Evolutionary conservation across 2,797 vertebrate species (phyloP), one percentile per base, ranked within the genome.

Genomic region (Karalla daura): DNA sequence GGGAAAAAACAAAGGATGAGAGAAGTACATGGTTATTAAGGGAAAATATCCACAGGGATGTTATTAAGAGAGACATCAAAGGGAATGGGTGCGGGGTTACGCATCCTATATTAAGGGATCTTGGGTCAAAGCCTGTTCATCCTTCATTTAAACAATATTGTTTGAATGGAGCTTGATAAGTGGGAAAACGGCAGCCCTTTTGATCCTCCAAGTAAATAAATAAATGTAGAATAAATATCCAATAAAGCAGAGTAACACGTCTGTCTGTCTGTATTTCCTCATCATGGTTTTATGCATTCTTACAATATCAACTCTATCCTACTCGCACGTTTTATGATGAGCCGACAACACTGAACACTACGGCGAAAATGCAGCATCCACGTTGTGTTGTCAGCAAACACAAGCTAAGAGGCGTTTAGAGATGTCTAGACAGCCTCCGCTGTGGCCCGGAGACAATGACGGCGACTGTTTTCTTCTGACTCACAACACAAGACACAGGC

Each of bases 361-460:
- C 43, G 35, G 9, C 66, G 25, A 66, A 63, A 69, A 60, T 33
- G 17, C 18, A 59, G 51, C 23, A 21, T 45, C 25, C 10, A 20
- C 10, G 20, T 50, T 32, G 30, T 49, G 45, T 36, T 25, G 13
- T 71, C 23, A 60, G 39, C 28, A 64, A 64, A 55, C 49, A 28
- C 37, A 59, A 68, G 51, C 67, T n/a, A 66, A 67, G 5, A 24
- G 61, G 40, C 66, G 70, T 56, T 72, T 13, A 76, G 1, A 13
- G 27, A 18, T n/a, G 77, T 79, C 67, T 84, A 77, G 76, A 76
- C 69, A 21, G 56, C 6, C 37, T 66, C 37, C 49, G 71, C 63
- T 85, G 46, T 55, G 54, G 51, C 47, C 39, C 63, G n/a, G 11
- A 79, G 76, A 69, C 55, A 52, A 60, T 43, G 20, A 72, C 6